These are phyloP conservation scores for Acrocera orbiculus DNA, from an alignment of 2,888 invertebrate genomes.

Conservation along the genomic window DNA sequence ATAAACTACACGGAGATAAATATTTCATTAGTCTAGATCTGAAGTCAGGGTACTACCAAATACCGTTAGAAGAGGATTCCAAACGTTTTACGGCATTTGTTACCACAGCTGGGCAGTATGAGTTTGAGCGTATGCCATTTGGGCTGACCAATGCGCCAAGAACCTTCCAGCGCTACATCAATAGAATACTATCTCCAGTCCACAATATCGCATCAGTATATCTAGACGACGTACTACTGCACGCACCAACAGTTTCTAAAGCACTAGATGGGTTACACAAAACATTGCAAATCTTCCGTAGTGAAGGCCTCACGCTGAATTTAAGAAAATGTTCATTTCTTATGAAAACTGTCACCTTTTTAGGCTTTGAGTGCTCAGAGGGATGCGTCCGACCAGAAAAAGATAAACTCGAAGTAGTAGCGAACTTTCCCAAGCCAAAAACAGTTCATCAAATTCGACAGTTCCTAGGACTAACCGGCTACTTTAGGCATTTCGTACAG, in stretches of 20 bases:
- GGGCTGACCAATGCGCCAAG: slow-evolving; percentile 19
- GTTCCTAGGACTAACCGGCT: slow-evolving; percentile 16
- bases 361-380: slow-evolving; percentile 14
- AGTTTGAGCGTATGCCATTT: slow-evolving; percentile 20
- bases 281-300: neutral
- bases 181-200: neutral
- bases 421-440: slow-evolving; percentile 10
- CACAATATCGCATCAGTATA: slow-evolving; percentile 11
- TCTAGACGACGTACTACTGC: slow-evolving; percentile 15
- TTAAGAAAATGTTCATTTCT: slow-evolving; percentile 12
- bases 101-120: slow-evolving; percentile 12
- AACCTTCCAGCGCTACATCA: slow-evolving; percentile 18
- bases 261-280: slow-evolving; percentile 1
- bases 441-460: slow-evolving; percentile 15
- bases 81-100: slow-evolving; percentile 1
- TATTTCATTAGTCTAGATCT: slow-evolving; percentile 18
- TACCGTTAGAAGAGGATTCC: neutral
- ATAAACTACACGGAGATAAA: neutral
- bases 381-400: slow-evolving; percentile 14
- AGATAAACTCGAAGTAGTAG: slow-evolving; percentile 15
- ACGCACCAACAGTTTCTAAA: slow-evolving; percentile 12
- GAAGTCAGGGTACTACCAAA: slow-evolving; percentile 10
- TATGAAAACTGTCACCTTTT: slow-evolving; percentile 12
- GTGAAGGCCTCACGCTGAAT: slow-evolving; percentile 5
- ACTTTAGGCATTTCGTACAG: slow-evolving; percentile 16